Base-by-base conservation (phyloP, 2,797 vertebrate genomes). In the Aotus griseimembra region DNA sequence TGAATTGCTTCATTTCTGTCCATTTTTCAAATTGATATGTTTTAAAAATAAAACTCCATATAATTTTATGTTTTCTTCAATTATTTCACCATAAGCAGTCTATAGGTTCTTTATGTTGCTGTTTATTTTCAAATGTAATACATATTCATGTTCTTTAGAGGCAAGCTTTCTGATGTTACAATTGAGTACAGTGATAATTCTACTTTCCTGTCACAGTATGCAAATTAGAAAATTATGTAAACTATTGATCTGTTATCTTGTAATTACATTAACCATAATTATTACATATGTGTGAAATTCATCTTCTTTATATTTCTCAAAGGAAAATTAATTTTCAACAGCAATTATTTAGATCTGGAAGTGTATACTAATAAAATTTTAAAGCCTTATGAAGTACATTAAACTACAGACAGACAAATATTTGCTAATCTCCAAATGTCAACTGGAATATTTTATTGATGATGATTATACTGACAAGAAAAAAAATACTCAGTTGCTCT, bases 401-500 rank as follows among this genome's bases (percentile, higher is more conserved):
- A 80, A 73, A 83, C 8, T 85, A 88, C 46, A 90, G 39, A 58
- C 6, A 57, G 50, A 6, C 79, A 93, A 88, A 75, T 92, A 95
- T 85, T 96, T 94, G 90, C 39, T 79, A 58, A 93, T 76, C 14
- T n/a, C 70, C 30, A 73, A 94, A 58, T 79, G 13, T 88, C 44
- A 72, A 44, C 55, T 72, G n/a, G n/a, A 96, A 83, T 87, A 92
- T 72, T 92, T 88, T 81, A 90, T 44, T 79, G 77, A 52, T 72
- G 9, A 75, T 80, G 33, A 30, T 92, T 90, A 57, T 50, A 57
- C 39, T 97, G 46, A 85, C 58, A 85, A 73, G 13, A 41, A 91
- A 95, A 94, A 90, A 92, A 17, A 36, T 81, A 52, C 4, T 44
- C 26, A 48, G 10, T 57, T 24, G 3, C 2, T 93, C 61, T 88